phyloP scores from a whole-genome alignment of 2,888 invertebrate species.

The Halictus ligatus region DNA sequence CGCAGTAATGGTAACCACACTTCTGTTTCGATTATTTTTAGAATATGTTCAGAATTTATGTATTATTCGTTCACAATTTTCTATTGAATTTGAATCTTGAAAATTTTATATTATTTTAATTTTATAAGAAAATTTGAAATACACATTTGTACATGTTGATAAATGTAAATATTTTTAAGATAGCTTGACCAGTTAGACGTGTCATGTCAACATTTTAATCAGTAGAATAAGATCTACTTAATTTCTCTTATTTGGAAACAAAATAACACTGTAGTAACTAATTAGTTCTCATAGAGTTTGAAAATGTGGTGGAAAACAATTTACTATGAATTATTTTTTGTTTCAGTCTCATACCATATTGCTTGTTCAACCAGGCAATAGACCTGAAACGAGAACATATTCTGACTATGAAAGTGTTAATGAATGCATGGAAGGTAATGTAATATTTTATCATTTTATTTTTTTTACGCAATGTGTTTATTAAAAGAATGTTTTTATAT shows the following conservation, averaged over 20 bases:
- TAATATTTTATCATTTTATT: conserved; percentile 16
- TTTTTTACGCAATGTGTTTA: background rate
- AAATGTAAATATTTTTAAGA: background rate
- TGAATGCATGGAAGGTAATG: conserved; percentile 98
- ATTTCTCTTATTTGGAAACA: background rate
- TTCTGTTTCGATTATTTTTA: conserved; percentile 48
- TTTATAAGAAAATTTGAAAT: background rate
- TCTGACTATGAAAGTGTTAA: conserved; percentile 99
- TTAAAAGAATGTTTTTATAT: background rate
- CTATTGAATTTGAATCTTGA: background rate
- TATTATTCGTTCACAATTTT: background rate
- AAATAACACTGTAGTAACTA: background rate
- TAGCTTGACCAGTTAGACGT: background rate
- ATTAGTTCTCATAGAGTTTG: background rate
- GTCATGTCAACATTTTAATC: background rate
- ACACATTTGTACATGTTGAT: background rate
- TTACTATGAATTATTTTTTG: conserved; percentile 37
- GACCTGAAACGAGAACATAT: conserved; percentile 98
- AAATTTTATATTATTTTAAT: conserved; percentile 3
- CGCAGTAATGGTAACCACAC: conserved; percentile 58
- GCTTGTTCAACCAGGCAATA: conserved; percentile 95
- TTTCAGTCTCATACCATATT: conserved; percentile 98
- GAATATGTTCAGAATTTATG: conserved; percentile 13
- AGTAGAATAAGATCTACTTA: background rate
- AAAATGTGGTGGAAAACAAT: background rate